Base-by-base conservation (phyloP, 2,888 invertebrate genomes). In the Halictus quadricinctus region DNA sequence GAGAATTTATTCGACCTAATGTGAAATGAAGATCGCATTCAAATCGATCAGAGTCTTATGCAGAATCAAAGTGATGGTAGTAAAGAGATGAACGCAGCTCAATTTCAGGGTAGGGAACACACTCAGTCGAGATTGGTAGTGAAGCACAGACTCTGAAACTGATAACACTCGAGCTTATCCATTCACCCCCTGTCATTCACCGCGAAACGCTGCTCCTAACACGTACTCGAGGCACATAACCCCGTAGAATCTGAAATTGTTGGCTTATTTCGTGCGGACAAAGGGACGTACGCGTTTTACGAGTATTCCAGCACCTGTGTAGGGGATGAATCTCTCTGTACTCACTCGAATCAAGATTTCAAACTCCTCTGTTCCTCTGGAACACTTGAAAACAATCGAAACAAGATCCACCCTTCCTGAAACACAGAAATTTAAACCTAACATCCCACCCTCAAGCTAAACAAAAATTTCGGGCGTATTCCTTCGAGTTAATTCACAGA, bases 121-220 rank as follows among this genome's bases (percentile, higher is more conserved):
- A 25, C 29, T 7, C 64, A 29, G 29, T 13, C 15, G 64, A 15
- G 64, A 64, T 64, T 64, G 15, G 29, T 29, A 7, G 64, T 64
- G 15, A 15, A 64, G 29, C 64, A 64, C 64, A 64, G 64, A 25
- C 64, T 64, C 29, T 2, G 15, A 29, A 29, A 64, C 64, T 64
- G 29, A 64, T 64, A 64, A 64, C 64, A 64, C 25, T 64, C 15
- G 29, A 29, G 64, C 25, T 66, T 66, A 36, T 66, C 66, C 36
- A 18, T 66, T 66, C 66, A 36, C 66, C 66, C 64, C 29, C 10
- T 66, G 66, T 18, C 66, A 66, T 66, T 36, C 66, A 36, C 66
- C 36, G 36, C 66, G 66, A 36, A 66, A 66, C 64, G 64, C 36
- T 66, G 66, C 18, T 36, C 0, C 66, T 36, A 36, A 29, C 64